phyloP scores from a whole-genome alignment of 2,888 invertebrate genomes.

The Eurois occulta region DNA sequence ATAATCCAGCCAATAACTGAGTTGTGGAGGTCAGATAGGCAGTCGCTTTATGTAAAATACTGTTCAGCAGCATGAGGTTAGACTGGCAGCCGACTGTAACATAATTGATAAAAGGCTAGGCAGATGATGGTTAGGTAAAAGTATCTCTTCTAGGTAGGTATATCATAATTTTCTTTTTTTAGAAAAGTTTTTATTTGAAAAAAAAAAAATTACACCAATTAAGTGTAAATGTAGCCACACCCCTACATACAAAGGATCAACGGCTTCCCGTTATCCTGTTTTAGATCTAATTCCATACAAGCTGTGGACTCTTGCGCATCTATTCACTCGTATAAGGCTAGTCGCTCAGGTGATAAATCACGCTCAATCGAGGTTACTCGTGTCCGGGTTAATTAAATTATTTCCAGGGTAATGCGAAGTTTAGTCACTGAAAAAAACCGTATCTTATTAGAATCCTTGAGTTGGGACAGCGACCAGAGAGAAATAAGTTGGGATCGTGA shows the following conservation, averaged over 20 bases:
- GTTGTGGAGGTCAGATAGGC: too few species aligned
- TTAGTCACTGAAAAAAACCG: neutral
- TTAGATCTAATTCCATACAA: conserved; percentile 75
- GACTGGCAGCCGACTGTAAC: too few species aligned
- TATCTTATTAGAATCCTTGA: neutral
- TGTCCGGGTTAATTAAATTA: conserved; percentile 57
- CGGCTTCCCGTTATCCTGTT: conserved; percentile 74
- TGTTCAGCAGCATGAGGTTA: too few species aligned
- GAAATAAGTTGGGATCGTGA: neutral
- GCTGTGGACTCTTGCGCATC: conserved; percentile 62
- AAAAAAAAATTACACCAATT: neutral
- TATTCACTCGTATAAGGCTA: conserved; percentile 60
- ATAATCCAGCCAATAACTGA: too few species aligned
- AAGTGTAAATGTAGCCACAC: conserved; percentile 10
- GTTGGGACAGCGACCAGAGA: neutral
- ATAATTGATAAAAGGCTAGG: too few species aligned
- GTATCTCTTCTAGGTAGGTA: too few species aligned
- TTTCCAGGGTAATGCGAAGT: conserved; percentile 29
- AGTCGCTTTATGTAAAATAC: too few species aligned
- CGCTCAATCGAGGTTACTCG: conserved; percentile 43
- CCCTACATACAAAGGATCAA: conserved; percentile 67
- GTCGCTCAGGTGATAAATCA: conserved; percentile 55
- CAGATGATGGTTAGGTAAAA: too few species aligned
- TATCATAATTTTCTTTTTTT: too few species aligned
- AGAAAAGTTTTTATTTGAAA: too few species aligned